These are phyloP conservation scores for Drosophila serrata DNA, from an alignment of 1,140 invertebrate species.

Conservation along the genomic window DNA sequence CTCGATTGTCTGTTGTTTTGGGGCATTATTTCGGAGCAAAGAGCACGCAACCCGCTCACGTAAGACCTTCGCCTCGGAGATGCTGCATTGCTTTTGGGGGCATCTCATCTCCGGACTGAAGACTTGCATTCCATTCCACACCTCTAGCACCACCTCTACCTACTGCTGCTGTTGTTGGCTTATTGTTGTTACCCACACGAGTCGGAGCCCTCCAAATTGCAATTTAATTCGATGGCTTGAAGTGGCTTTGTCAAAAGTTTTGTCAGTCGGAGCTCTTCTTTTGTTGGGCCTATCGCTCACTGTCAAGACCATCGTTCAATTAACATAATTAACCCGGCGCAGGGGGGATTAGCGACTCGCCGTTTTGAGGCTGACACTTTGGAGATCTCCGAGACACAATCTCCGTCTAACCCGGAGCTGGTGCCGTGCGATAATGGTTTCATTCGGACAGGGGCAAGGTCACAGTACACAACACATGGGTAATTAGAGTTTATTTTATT, in stretches of 20 bases:
- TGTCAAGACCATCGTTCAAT: slow-evolving; percentile 81
- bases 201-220: slow-evolving; percentile 66
- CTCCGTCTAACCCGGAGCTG: slow-evolving; percentile 32
- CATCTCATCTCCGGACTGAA: slow-evolving; percentile 11
- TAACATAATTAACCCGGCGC: slow-evolving; percentile 81
- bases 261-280: slow-evolving; percentile 51
- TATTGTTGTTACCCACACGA: slow-evolving; percentile 38
- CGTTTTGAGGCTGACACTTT: slow-evolving; percentile 63
- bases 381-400: slow-evolving; percentile 38
- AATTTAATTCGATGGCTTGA: slow-evolving; percentile 75
- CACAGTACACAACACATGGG: background rate
- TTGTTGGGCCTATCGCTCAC: slow-evolving; percentile 73
- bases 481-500: background rate
- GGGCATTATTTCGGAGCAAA: slow-evolving; percentile 23
- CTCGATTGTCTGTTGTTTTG: slow-evolving; percentile 39
- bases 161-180: slow-evolving; percentile 11
- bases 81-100: slow-evolving; percentile 45
- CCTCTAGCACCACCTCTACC: slow-evolving; percentile 25
- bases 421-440: slow-evolving; percentile 50
- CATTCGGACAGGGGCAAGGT: slow-evolving; percentile 47
- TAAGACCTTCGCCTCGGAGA: slow-evolving; percentile 69
- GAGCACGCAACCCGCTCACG: slow-evolving; percentile 67
- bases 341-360: slow-evolving; percentile 62
- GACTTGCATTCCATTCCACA: slow-evolving; percentile 63
- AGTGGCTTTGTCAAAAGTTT: slow-evolving; percentile 69